phyloP scores from a whole-genome alignment of 64 coral and sea anemone genomes.

The Actinia tenebrosa region DNA sequence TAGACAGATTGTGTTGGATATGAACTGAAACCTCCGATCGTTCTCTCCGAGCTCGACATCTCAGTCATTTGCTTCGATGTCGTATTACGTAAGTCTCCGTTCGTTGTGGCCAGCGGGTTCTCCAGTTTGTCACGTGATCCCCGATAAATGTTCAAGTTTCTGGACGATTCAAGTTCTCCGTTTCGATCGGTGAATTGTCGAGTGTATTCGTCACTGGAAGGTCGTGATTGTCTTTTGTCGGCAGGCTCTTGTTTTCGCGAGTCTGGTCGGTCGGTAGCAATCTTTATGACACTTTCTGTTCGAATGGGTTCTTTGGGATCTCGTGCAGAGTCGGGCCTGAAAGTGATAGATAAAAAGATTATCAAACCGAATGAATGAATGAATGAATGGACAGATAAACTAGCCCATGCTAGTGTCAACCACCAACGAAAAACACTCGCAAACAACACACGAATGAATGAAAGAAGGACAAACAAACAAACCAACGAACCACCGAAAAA shows the following conservation, averaged over 20 bases:
- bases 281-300: slow-evolving; percentile 71
- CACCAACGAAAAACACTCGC: too few relatives aligned
- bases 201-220: not conserved
- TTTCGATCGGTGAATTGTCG: not conserved
- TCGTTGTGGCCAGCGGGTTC: not conserved
- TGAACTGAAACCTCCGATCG: not conserved
- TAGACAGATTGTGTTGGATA: not conserved
- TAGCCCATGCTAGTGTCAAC: not conserved
- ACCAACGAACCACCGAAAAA: too few relatives aligned
- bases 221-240: not conserved
- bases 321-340: not conserved
- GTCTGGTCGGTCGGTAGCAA: slow-evolving; percentile 39
- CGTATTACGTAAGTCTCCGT: not conserved
- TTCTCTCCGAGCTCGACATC: not conserved
- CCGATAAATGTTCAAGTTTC: not conserved
- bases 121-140: slow-evolving; percentile 22
- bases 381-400: not conserved
- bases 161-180: not conserved
- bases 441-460: too few relatives aligned
- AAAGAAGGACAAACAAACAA: too few relatives aligned
- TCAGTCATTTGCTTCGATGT: not conserved
- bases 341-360: not conserved
- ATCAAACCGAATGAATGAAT: not conserved
- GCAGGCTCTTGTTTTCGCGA: not conserved
- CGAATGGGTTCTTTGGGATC: slow-evolving; percentile 38